Base-by-base conservation (phyloP, 2,797 vertebrate genomes). In the Pangasius djambal region DNA sequence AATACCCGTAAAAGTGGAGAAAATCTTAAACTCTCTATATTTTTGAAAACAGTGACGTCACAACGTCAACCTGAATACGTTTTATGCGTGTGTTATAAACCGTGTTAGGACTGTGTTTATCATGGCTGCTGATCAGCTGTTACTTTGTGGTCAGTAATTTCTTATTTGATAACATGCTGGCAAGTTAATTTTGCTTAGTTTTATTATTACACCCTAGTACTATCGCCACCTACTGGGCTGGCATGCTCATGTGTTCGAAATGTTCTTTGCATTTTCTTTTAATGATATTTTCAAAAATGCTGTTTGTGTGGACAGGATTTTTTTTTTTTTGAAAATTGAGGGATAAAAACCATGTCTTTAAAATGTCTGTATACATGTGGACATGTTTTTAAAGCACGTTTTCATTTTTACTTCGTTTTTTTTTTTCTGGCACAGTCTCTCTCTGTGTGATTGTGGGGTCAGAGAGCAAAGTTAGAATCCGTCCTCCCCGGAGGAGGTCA, bases 401-500 rank as follows among this genome's bases (percentile, higher is more conserved):
- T 88, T 1, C 0, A 37, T 77, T 79, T 40, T 15, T 16, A 28
- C 40, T n/a, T 67, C 22, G 18, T 57, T 83, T 87, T 77, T 82
- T 34, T 87, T 74, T 65, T 81, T 10, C 25, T 84, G 63, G 63
- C 37, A 12, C 65, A 50, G 2, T 78, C 34, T 72, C 74, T 79
- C 52, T 55, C 59, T 84, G 81, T 79, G 55, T 85, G 87, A 87
- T 79, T 83, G 79, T 65, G 83, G 13, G 85, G 48, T 85, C 87
- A 85, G 67, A 88, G 67, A 85, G 74, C 79, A 81, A 79, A 85
- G 57, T 75, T 78, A 63, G 87, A 77, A 18, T 72, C 85, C 50
- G 65, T 85, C 86, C 83, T 89, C 85, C 69, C 77, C 34, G 61
- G 86, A 85, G 90, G 3, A 89, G 89, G 87, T 89, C 44, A 85